phyloP scores from a whole-genome alignment of 2,888 invertebrate genomes.

The Cosmia pyralina region DNA sequence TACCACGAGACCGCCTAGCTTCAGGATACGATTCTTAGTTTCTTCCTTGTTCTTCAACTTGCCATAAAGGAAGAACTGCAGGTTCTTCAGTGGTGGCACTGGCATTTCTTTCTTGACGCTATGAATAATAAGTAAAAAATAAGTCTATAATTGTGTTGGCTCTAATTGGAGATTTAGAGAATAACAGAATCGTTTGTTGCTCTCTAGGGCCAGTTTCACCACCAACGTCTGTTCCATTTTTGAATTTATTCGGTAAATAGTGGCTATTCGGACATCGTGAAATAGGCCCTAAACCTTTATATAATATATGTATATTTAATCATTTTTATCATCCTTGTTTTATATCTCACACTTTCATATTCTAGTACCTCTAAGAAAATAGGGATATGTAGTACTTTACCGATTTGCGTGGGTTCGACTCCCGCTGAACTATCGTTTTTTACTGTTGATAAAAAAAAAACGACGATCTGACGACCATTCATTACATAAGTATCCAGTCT shows the following conservation, averaged over 20 bases:
- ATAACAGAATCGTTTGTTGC: background rate
- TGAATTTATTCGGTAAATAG: no score
- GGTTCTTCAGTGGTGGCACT: slow-evolving; percentile 93
- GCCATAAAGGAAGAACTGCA: slow-evolving; percentile 93
- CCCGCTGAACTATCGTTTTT: background rate
- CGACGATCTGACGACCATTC: background rate
- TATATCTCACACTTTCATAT: background rate
- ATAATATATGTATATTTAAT: background rate
- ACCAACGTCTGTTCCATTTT: no score
- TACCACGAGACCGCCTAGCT: slow-evolving; percentile 94
- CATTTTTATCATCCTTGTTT: background rate
- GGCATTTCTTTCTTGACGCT: slow-evolving; percentile 92
- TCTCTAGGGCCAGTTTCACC: background rate
- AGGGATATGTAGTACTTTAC: background rate
- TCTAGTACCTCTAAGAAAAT: background rate
- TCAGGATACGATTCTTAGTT: slow-evolving; percentile 92
- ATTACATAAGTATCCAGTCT: background rate
- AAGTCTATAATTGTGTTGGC: background rate
- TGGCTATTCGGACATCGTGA: no score
- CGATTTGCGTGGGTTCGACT: background rate
- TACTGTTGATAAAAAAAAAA: background rate
- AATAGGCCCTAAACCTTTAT: no score
- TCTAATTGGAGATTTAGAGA: background rate
- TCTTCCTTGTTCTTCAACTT: slow-evolving; percentile 90
- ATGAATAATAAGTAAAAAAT: slow-evolving; percentile 34